Conservation (phyloP, 2,113 vertebrate species). For the Clarias gariepinus region DNA sequence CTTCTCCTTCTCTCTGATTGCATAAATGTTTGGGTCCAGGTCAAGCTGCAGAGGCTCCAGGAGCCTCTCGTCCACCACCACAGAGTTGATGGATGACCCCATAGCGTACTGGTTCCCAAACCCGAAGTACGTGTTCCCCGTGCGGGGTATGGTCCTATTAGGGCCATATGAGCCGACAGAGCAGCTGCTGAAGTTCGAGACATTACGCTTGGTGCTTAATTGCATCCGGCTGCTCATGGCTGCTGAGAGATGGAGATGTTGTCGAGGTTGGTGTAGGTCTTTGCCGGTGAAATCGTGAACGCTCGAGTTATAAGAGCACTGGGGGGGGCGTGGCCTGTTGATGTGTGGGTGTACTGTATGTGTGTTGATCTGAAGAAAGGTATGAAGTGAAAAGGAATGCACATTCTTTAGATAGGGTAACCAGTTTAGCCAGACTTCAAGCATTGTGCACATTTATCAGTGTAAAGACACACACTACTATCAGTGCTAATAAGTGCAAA, state of each 20-base stretch:
- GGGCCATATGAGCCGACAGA: conserved; percentile 20
- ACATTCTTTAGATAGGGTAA: conserved; percentile 35
- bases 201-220: background rate
- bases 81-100: conserved; percentile 61
- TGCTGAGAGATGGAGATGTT: background rate
- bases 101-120: background rate
- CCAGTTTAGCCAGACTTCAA: conserved; percentile 23
- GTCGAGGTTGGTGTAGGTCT: background rate
- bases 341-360: background rate
- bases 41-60: conserved; percentile 66
- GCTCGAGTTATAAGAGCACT: background rate
- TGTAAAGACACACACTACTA: background rate
- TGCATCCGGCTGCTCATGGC: conserved; percentile 27
- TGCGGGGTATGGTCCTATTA: background rate
- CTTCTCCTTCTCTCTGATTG: conserved; percentile 72
- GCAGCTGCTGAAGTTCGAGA: conserved; percentile 40
- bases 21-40: conserved; percentile 72
- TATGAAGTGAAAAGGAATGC: background rate
- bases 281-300: background rate
- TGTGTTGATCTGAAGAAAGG: conserved; percentile 18
- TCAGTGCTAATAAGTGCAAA: background rate
- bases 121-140: conserved; percentile 52
- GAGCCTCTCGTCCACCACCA: conserved; percentile 71
- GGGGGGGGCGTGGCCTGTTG: background rate
- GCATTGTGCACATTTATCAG: conserved; percentile 7